phyloP scores from a whole-genome alignment of 2,888 invertebrate species.

The Tipula unca region DNA sequence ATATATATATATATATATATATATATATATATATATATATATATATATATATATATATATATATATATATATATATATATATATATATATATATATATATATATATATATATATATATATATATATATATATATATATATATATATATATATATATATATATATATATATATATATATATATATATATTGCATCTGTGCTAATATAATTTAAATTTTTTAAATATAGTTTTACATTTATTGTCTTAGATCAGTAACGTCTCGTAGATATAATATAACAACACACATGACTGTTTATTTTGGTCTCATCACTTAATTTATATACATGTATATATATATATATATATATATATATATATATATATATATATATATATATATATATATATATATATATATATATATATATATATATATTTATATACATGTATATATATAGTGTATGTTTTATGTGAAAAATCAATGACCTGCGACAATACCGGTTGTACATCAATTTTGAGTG shows the following conservation, averaged over 20 bases:
- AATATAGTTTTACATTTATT: slow-evolving; percentile 16
- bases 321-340: neutral
- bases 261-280: neutral
- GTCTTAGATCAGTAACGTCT: neutral
- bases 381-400: neutral
- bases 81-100: slow-evolving; percentile 8
- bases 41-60: neutral
- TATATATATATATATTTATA: neutral
- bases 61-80: neutral
- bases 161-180: neutral
- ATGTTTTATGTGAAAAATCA: neutral
- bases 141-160: neutral
- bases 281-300: neutral
- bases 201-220: slow-evolving; percentile 16
- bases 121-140: neutral
- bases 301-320: neutral
- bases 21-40: neutral
- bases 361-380: too few species aligned
- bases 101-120: neutral
- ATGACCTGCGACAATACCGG: neutral
- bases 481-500: neutral
- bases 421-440: neutral
- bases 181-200: neutral
- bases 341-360: neutral
- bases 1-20: neutral